A percentile compares a stretch with the other conserved stretches of the same genome.
Evolutionary conservation across 2,888 invertebrate species (phyloP).

Genomic region (Rhamnusium bicolor): DNA sequence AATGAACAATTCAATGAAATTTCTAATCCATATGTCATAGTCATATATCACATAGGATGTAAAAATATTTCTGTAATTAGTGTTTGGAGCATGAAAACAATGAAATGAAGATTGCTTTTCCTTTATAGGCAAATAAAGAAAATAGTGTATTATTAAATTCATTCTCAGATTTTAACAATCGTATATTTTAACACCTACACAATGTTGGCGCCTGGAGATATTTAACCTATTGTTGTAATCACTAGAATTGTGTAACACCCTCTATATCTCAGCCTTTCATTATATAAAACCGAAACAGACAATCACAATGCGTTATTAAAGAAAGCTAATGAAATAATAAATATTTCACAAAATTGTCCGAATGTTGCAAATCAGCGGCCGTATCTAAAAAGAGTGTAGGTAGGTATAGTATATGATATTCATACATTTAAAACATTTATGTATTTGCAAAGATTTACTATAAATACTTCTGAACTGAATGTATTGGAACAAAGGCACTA

Average conservation of each 20-base stretch:
- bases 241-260: conserved; percentile 61
- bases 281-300: conserved; percentile 50
- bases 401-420: conserved; percentile 7
- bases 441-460: not conserved
- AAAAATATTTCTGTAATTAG: not conserved
- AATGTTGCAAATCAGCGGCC: conserved; percentile 21
- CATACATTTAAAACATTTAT: not conserved
- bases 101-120: conserved; percentile 42
- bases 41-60: not conserved
- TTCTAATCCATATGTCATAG: too few species aligned
- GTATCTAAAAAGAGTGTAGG: conserved; percentile 18
- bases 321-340: conserved; percentile 32
- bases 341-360: conserved; percentile 23
- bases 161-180: conserved; percentile 62
- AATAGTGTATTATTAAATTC: conserved; percentile 56
- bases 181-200: conserved; percentile 63
- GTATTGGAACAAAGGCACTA: not conserved
- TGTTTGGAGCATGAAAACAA: conserved; percentile 35
- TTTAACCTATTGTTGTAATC: conserved; percentile 66
- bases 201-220: conserved; percentile 63
- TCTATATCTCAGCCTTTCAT: conserved; percentile 56
- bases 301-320: conserved; percentile 46
- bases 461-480: not conserved
- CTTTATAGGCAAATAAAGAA: conserved; percentile 42
- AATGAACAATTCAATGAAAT: too few species aligned